phyloP scores from a whole-genome alignment of 2,797 vertebrate species.

The Falco peregrinus region DNA sequence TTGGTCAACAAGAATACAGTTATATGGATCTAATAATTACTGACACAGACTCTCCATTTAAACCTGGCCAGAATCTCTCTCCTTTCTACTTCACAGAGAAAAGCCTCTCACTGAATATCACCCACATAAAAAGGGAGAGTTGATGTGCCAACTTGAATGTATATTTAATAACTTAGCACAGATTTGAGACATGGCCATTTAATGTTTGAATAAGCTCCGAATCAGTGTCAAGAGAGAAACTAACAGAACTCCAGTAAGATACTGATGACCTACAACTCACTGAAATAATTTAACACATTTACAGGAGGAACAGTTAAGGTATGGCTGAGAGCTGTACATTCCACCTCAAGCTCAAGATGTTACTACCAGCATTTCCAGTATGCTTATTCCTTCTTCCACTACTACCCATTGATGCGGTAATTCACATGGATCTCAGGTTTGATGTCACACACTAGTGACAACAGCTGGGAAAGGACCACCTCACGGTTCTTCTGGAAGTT shows the following conservation, averaged over 20 bases:
- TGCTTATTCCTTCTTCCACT: not conserved
- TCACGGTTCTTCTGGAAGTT: constrained; percentile 81
- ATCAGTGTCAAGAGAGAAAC: not conserved
- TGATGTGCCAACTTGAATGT: not conserved
- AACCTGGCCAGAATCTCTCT: not conserved
- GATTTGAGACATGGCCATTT: constrained; percentile 9
- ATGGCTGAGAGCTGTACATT: constrained; percentile 33
- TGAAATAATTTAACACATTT: constrained; percentile 67
- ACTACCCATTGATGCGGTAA: constrained; percentile 80
- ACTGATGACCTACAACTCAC: constrained; percentile 12
- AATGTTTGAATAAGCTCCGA: constrained; percentile 19
- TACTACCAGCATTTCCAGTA: not conserved
- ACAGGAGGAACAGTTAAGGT: constrained; percentile 1
- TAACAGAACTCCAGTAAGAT: not conserved
- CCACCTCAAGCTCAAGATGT: constrained; percentile 4
- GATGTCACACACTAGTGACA: constrained; percentile 81
- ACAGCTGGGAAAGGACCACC: constrained; percentile 76
- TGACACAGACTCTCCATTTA: not conserved
- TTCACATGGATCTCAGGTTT: constrained; percentile 83
- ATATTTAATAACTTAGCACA: constrained; percentile 8
- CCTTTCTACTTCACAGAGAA: not conserved
- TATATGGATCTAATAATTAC: not conserved
- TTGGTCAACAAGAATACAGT: not conserved
- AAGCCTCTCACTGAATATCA: not conserved
- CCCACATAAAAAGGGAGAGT: not conserved